A percentile compares a stretch with the other conserved stretches of the same genome.
These are phyloP conservation scores for Eumacrocentrus americanus DNA, from an alignment of 2,888 invertebrate genomes.

Conservation along the genomic window DNA sequence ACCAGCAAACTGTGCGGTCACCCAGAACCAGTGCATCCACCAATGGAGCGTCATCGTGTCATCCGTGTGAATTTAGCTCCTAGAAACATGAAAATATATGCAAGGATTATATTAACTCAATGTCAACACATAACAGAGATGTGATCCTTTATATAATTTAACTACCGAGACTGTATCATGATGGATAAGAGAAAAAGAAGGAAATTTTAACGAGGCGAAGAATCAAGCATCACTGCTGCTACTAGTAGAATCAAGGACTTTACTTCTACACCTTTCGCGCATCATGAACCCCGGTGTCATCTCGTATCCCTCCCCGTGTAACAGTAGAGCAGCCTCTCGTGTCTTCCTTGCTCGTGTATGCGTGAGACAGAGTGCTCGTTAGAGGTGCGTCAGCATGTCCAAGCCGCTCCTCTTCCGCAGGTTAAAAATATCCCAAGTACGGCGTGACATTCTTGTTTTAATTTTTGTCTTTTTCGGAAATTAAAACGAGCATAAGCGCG, in stretches of 20 bases:
- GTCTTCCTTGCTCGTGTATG: not conserved
- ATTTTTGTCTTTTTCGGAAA: slow-evolving; percentile 1
- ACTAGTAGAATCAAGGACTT: slow-evolving; percentile 16
- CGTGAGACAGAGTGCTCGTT: not conserved
- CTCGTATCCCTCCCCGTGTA: not conserved
- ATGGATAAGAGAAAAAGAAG: not conserved
- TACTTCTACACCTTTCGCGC: not conserved
- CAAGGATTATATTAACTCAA: not conserved
- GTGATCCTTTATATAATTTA: not conserved
- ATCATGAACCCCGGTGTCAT: too few species aligned
- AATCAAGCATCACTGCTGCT: slow-evolving; percentile 8
- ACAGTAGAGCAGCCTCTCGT: not conserved
- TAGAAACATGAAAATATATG: slow-evolving; percentile 29
- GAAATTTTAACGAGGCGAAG: slow-evolving; percentile 10
- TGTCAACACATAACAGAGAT: too few species aligned
- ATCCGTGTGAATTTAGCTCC: slow-evolving; percentile 47
- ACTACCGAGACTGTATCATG: not conserved
- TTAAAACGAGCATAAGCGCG: not conserved
- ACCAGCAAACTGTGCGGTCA: slow-evolving; percentile 66
- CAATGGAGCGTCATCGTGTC: slow-evolving; percentile 82
- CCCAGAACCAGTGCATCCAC: slow-evolving; percentile 92
- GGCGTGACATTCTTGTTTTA: not conserved
- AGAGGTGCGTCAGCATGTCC: slow-evolving; percentile 25
- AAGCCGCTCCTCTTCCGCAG: slow-evolving; percentile 27
- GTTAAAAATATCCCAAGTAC: slow-evolving; percentile 21